Evolutionary conservation across 2,113 vertebrate species (phyloP).

Genomic region (Urocitellus parryii): DNA sequence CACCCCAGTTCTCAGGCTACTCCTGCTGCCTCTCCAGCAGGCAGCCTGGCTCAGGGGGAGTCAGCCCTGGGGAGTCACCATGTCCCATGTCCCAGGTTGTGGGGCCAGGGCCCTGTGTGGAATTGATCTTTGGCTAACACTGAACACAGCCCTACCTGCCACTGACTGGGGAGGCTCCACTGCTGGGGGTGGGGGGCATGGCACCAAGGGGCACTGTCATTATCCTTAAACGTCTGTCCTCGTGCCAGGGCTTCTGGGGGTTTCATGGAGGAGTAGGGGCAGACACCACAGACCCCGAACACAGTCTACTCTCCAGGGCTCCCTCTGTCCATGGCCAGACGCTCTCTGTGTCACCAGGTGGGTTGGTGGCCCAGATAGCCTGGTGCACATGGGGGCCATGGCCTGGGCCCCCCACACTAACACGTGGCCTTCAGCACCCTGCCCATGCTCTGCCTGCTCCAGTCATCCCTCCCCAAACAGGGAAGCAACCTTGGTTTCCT

Average conservation of each 20-base stretch:
- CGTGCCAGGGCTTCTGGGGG: fast-evolving
- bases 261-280: too few species aligned
- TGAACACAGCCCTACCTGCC: not conserved
- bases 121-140: not conserved
- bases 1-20: not conserved
- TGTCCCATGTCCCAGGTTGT: fast-evolving
- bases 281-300: not conserved
- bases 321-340: not conserved
- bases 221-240: not conserved
- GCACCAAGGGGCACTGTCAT: not conserved
- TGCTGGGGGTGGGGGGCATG: not conserved
- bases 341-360: fast-evolving
- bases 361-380: not conserved
- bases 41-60: not conserved
- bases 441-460: not conserved
- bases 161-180: not conserved
- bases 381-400: too few species aligned
- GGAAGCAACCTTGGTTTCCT: not conserved
- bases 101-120: not conserved
- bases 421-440: not conserved
- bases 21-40: not conserved
- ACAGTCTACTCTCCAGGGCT: not conserved
- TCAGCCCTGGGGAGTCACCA: too few species aligned
- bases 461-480: not conserved
- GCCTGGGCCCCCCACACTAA: not conserved